Evolutionary conservation across 2,797 vertebrate species (phyloP), one percentile per base, ranked within the genome.

Genomic region (Centropyge bicolor): DNA sequence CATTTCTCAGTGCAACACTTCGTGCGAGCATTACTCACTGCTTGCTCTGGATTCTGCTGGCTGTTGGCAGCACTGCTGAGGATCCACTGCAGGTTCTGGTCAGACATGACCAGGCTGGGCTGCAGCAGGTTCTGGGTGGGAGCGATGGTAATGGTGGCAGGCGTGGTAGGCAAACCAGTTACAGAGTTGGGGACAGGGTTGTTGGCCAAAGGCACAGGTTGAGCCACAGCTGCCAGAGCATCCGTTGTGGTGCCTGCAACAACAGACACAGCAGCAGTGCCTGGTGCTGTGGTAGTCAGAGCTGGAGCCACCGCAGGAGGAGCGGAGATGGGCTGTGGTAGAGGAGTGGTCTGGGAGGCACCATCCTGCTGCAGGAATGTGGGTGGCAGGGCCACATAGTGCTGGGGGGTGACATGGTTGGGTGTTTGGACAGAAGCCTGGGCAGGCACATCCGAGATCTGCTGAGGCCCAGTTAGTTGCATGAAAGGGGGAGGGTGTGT

Each of bases 81-180:
- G 89, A 99, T 97, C 98, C 98, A 99, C 73, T 99, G 98, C 17
- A 99, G 92, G 93, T 99, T 98, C 91, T 98, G 98, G 90, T 99
- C 98, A 45, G 97, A 97, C 98, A 99, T 97, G 76, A 99, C 96
- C 4, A 99, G 94, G 90, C 97, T 94, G 80, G 97, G 96, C 93
- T 97, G 98, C 88, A 99, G 94, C 70, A 99, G 95, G 88, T 90
- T 97, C 66, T 96, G 96, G 51, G 96, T 96, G 6, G 97, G 96
- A 52, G 97, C 95, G 3, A 97, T 96, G 61, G 97, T 96, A 80
- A 95, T 96, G 82, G 95, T 93, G 51, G 95, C 91, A 61, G 97
- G 91, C 51, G 86, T 16, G 9, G 92, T 36, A 62, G 85, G 52
- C 84, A 91, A 54, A 63, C 76, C 54, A 3, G 89, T 80, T 40